A percentile compares a stretch with the other conserved stretches of the same genome.
Conservation (phyloP, 2,797 vertebrate genomes). For the Acomys russatus region DNA sequence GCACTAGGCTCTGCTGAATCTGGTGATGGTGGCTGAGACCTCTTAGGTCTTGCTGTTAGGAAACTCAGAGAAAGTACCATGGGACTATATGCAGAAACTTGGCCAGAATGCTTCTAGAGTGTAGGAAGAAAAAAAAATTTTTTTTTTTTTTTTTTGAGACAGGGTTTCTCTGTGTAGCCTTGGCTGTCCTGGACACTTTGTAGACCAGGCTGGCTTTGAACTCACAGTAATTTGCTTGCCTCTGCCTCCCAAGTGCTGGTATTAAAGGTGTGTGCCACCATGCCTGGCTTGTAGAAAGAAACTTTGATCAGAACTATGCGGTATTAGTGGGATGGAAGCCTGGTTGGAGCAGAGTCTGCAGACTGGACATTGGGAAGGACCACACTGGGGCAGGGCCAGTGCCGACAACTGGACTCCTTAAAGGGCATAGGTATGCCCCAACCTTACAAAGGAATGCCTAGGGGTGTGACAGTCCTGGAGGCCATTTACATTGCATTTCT, state of each 20-base stretch:
- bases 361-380: not conserved
- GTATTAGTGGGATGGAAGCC: not conserved
- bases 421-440: not conserved
- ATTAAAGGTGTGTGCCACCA: too few relatives aligned
- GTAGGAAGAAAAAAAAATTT: not conserved
- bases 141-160: too few relatives aligned
- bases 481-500: not conserved
- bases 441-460: not conserved
- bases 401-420: too few relatives aligned
- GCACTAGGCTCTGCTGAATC: not conserved
- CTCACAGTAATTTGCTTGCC: too few relatives aligned
- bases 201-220: too few relatives aligned
- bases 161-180: too few relatives aligned
- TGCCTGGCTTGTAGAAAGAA: not conserved
- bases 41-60: not conserved
- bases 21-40: not conserved
- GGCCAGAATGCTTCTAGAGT: not conserved
- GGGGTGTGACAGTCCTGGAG: not conserved
- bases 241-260: too few relatives aligned
- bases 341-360: not conserved
- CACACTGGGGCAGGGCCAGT: not conserved
- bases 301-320: not conserved
- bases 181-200: too few relatives aligned
- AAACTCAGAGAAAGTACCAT: not conserved
- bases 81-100: not conserved